A percentile compares a stretch with the other conserved stretches of the same genome.
Conservation (phyloP, 2,888 invertebrate genomes). For the Asteroscopus sphinx region DNA sequence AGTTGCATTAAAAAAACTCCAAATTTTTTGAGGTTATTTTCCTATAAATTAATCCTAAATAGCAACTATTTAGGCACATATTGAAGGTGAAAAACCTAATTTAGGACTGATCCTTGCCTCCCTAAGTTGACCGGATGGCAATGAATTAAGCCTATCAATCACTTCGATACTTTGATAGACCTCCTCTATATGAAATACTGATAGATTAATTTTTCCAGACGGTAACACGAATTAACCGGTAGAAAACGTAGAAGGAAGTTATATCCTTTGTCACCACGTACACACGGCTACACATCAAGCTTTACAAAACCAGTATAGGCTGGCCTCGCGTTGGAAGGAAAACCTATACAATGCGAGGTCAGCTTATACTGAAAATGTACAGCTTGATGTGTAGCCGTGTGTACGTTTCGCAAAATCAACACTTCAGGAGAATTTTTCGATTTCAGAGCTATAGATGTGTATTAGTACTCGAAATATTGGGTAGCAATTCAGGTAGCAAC, state of each 20-base stretch:
- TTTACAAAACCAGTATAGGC: too few species aligned
- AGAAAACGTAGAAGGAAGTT: too few species aligned
- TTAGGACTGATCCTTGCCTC: not conserved
- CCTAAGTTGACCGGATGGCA: not conserved
- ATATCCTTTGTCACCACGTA: too few species aligned
- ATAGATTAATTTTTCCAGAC: slow-evolving; percentile 10
- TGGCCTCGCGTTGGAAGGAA: too few species aligned
- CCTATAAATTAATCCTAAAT: not conserved
- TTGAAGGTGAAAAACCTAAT: not conserved
- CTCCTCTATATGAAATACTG: slow-evolving; percentile 1
- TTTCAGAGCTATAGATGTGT: slow-evolving; percentile 7
- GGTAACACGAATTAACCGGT: slow-evolving; percentile 10
- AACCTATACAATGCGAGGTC: too few species aligned
- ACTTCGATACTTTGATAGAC: not conserved
- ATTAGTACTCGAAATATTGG: slow-evolving; percentile 8
- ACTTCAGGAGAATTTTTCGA: slow-evolving; percentile 23
- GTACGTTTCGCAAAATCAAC: slow-evolving; percentile 24
- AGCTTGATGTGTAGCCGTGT: too few species aligned
- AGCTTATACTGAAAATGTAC: too few species aligned
- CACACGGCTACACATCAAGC: too few species aligned
- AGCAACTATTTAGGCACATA: too few species aligned
- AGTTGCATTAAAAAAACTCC: too few species aligned
- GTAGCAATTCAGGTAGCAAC: too few species aligned
- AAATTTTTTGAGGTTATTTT: not conserved
- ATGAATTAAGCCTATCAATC: not conserved